A percentile compares a stretch with the other conserved stretches of the same genome.
Conservation (phyloP, 2,113 vertebrate species). For the Hippocampus zosterae region DNA sequence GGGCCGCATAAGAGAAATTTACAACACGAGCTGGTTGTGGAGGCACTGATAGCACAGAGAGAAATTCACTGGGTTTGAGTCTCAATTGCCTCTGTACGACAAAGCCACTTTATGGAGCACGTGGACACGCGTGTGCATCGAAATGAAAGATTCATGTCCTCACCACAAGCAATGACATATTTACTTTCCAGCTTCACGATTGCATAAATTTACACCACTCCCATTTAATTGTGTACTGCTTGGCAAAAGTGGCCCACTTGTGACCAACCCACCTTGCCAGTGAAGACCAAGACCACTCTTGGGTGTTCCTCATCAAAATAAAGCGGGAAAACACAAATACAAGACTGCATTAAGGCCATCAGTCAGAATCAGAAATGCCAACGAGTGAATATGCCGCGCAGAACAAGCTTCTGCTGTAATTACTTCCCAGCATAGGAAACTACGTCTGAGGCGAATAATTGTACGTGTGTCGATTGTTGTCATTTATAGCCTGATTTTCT, state of each 20-base stretch:
- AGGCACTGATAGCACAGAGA: constrained; percentile 22
- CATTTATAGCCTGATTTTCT: no score
- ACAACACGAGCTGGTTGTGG: neutral
- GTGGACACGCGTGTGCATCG: neutral
- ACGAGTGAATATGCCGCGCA: neutral
- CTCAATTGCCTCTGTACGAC: neutral
- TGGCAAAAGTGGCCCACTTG: constrained; percentile 5
- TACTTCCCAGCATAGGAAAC: neutral
- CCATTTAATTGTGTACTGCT: neutral
- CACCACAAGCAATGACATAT: neutral
- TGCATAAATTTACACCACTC: neutral
- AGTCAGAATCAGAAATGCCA: neutral
- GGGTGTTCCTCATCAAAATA: neutral
- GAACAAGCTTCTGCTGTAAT: neutral
- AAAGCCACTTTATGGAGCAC: neutral
- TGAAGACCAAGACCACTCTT: neutral
- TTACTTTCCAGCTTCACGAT: neutral
- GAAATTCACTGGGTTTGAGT: neutral
- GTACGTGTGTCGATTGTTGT: no score
- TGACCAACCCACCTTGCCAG: neutral
- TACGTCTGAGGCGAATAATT: no score
- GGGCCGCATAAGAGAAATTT: neutral
- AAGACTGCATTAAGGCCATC: neutral
- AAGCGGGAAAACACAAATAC: neutral
- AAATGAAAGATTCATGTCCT: constrained; percentile 1